Base-by-base conservation (phyloP, 2,888 invertebrate genomes). In the Malachius bipustulatus region DNA sequence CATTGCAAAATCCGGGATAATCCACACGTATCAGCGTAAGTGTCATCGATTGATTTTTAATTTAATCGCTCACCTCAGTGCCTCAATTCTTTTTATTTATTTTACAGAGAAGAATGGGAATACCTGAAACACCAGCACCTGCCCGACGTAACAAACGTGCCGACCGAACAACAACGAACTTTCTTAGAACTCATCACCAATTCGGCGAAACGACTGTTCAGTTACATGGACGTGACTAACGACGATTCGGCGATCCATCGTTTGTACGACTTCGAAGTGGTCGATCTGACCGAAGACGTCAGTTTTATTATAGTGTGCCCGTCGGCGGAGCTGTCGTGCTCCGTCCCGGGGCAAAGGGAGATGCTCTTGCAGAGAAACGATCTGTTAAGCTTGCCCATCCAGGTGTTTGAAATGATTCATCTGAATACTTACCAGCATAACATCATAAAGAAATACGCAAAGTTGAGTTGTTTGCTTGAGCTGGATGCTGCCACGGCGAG, bases 391-490 rank as follows among this genome's bases (percentile, higher is more conserved):
- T 67, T 97, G 36, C 94, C 96, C 1, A 83, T 97, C 27, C 90
- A 94, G 63, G 88, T 87, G 0, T 87, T 85, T 53, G 83, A 90
- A 71, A 82, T 88, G 91, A 88, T 94, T 41, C 94, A 97, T 59
- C 70, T 96, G 42, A 82, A 81, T 54, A 93, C 96, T 2, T 98
- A 97, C 63, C 91, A 94, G 56, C 77, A 77, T 32, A 83, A 81
- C 47, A 82, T 97, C 42, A 78, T 97, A 35, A 80, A 82, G 51
- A 78, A 88, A 56, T 97, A 96, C 65, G 85, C 91, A 2, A 77
- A 89, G 39, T 69, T 97, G 10, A 94, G 93, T 48, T 90, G 93
- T 49, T 83, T 93, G 38, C 64, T 97, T 38, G 97, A 98, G 63
- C 66, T 93, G 55, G 94, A 96, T 51, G 81, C 85, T 0, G 82